Evolutionary conservation across 2,113 vertebrate genomes (phyloP), one percentile per base, ranked within the genome.

Genomic region (Cyprinus carpio): DNA sequence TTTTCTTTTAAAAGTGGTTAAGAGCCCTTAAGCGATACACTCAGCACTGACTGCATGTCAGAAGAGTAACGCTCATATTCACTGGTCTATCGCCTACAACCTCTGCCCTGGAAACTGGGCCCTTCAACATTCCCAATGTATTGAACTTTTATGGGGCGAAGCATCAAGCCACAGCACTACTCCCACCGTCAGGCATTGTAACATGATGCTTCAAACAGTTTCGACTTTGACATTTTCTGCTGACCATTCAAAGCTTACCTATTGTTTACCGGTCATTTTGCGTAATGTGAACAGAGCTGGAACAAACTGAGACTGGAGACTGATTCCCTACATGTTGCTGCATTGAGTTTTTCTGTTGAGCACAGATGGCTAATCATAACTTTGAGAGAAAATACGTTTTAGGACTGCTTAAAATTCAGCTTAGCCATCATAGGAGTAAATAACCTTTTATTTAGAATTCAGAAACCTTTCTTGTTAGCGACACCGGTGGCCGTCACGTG

Each of bases 11-110:
- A 82, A 78, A 20, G 31, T 72, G 25, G 58, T 54, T 72, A 65
- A 85, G 77, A 75, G 40, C 74, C 83, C 77, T 80, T 13, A 62
- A 75, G 64, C 78, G 65, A 75, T 82, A 58, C 40, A 46, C 56
- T 56, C 10, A 81, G 80, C 71, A 46, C 62, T 49, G 34, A 71
- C 10, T 74, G 37, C 60, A 31, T 85, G 76, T 56, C 72, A 49
- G 82, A 60, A 83, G 49, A 75, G 43, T 20, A 46, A 37, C 6
- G 23, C 71, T 16, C 12, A 71, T 85, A 23, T 74, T 23, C 72
- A 9, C 34, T 60, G 27, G 78, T 72, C 27, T 6, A 54, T 83
- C 56, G 31, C 71, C 16, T 76, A 43, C 79, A 43, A 69, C 79
- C 71, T 16, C 43, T 9, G 34, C 67, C 67, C 67, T 71, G 34